phyloP scores from a whole-genome alignment of 2,797 vertebrate species.

The Choloepus didactylus region DNA sequence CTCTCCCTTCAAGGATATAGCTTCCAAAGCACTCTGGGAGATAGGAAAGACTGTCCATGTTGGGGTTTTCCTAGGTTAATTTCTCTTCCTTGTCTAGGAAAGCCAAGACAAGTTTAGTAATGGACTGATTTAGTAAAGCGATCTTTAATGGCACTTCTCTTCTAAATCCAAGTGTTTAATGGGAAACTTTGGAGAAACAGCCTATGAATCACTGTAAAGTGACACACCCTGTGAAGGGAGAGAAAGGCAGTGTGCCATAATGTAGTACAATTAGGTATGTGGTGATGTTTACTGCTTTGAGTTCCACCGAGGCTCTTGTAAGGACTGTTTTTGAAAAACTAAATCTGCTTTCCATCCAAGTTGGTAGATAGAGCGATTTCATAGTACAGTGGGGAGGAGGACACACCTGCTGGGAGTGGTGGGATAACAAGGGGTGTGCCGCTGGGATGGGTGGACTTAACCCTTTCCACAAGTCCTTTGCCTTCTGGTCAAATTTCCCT shows the following conservation, averaged over 20 bases:
- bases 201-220: slow-evolving; percentile 1
- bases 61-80: background rate
- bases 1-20: background rate
- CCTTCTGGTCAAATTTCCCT: slow-evolving; percentile 3
- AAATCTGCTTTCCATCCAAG: slow-evolving; percentile 67
- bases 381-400: background rate
- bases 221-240: background rate
- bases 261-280: background rate
- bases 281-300: slow-evolving; percentile 68
- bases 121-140: slow-evolving; percentile 30
- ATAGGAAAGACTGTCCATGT: background rate
- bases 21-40: background rate
- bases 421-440: background rate
- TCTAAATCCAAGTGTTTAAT: slow-evolving; percentile 28
- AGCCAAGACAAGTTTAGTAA: background rate
- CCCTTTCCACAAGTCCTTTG: background rate
- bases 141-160: slow-evolving; percentile 23
- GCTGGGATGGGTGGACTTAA: background rate
- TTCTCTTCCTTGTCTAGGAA: slow-evolving; percentile 10
- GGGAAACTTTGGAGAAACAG: slow-evolving; percentile 43
- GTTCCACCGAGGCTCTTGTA: slow-evolving; percentile 66
- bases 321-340: background rate
- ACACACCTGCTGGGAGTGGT: background rate
- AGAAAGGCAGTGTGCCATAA: background rate
- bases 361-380: slow-evolving; percentile 62